Percentiles rank a stretch among this genome's conserved stretches.
Conservation (phyloP, 1,140 invertebrate species). For the Chelonus insularis region DNA sequence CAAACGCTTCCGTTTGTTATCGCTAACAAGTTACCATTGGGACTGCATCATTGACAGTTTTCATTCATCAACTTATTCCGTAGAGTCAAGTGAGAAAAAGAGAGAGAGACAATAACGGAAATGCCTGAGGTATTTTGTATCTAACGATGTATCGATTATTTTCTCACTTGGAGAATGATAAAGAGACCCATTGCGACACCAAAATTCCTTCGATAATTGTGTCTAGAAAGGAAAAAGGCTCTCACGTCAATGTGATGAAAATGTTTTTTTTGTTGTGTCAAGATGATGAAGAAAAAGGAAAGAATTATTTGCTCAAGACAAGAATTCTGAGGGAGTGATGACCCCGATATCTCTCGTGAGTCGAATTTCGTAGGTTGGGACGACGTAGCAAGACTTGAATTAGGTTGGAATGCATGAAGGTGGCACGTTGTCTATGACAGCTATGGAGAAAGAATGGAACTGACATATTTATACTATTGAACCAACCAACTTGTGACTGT, state of each 20-base stretch:
- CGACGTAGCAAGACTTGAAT: conserved; percentile 30
- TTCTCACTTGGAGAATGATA: conserved; percentile 27
- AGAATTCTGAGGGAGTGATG: conserved; percentile 25
- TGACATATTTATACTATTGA: neutral
- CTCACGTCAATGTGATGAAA: neutral
- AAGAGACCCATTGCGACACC: neutral
- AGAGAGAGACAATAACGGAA: conserved; percentile 6
- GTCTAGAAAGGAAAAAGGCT: neutral
- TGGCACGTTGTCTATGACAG: conserved; percentile 29
- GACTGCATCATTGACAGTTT: conserved; percentile 20
- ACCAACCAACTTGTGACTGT: neutral
- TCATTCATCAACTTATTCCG: conserved; percentile 29
- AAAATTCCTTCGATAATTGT: neutral
- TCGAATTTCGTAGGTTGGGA: conserved; percentile 35
- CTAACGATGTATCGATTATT: conserved; percentile 41
- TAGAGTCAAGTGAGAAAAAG: too few species aligned
- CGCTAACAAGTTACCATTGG: conserved; percentile 7
- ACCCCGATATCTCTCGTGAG: conserved; percentile 24
- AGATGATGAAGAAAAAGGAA: neutral
- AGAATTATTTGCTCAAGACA: conserved; percentile 19
- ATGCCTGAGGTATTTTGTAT: conserved; percentile 14
- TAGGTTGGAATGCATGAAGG: conserved; percentile 50
- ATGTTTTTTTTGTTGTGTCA: neutral
- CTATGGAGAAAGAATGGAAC: conserved; percentile 11
- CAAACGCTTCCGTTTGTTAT: conserved; percentile 37